These are phyloP conservation scores for Pipistrellus pipistrellus DNA, from an alignment of 2,797 vertebrate species.

Conservation along the genomic window DNA sequence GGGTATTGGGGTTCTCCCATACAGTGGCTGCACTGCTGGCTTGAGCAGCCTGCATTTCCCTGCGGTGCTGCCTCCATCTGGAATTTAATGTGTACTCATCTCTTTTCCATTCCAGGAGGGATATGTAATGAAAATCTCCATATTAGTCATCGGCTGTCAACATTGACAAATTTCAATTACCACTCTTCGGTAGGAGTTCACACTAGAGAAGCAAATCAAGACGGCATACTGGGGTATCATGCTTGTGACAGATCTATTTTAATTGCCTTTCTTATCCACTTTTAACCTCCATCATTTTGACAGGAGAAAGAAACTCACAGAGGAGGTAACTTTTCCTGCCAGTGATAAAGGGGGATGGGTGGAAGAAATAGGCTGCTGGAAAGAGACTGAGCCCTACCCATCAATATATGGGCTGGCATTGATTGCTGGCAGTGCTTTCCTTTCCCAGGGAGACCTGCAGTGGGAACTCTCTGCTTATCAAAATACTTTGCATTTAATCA, in stretches of 20 bases:
- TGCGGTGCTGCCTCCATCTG: conserved; percentile 68
- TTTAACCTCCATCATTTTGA: conserved; percentile 82
- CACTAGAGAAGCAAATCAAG: conserved; percentile 74
- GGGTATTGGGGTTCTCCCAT: not conserved
- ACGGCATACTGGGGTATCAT: conserved; percentile 75
- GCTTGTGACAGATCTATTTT: conserved; percentile 79
- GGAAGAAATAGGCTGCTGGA: conserved; percentile 28
- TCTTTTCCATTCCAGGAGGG: conserved; percentile 78
- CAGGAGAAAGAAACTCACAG: conserved; percentile 60
- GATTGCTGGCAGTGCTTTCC: conserved; percentile 48
- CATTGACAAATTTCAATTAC: conserved; percentile 84
- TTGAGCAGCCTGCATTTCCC: conserved; percentile 59
- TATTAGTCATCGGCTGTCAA: conserved; percentile 85
- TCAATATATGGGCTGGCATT: conserved; percentile 56
- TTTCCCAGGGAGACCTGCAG: conserved; percentile 10
- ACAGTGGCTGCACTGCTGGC: not conserved
- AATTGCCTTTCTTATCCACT: conserved; percentile 84
- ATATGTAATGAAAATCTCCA: conserved; percentile 82
- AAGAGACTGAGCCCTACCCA: conserved; percentile 49
- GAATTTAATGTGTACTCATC: conserved; percentile 78
- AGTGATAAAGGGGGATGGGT: conserved; percentile 32
- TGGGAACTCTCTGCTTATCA: conserved; percentile 75
- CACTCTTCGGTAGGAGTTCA: conserved; percentile 74
- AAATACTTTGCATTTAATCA: conserved; percentile 84
- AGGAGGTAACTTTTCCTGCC: conserved; percentile 59